These are phyloP conservation scores for Phragmatobia fuliginosa DNA, from an alignment of 2,888 invertebrate species.

Conservation along the genomic window DNA sequence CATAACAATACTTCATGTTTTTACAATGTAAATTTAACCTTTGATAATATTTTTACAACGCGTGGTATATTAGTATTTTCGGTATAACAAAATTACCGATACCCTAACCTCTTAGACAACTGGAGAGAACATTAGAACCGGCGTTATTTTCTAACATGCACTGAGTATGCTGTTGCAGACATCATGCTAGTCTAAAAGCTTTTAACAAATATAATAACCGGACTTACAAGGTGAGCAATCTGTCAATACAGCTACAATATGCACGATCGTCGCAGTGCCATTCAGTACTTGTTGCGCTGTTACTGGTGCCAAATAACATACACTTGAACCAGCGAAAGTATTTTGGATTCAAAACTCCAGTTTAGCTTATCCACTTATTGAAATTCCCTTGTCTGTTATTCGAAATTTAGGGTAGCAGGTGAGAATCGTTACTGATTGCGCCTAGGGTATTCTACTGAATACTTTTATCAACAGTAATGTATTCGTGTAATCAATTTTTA, in stretches of 20 bases:
- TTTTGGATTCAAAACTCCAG: slow-evolving; percentile 23
- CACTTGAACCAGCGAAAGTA: slow-evolving; percentile 17
- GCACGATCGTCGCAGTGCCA: slow-evolving; percentile 52
- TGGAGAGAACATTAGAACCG: not conserved
- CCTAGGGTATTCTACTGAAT: slow-evolving; percentile 7
- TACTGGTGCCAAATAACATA: slow-evolving; percentile 52
- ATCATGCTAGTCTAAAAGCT: too few species aligned
- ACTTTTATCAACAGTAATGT: slow-evolving; percentile 6
- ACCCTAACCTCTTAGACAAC: not conserved
- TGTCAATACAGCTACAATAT: slow-evolving; percentile 50
- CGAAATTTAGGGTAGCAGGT: slow-evolving; percentile 18
- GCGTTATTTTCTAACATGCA: not conserved
- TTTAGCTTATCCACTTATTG: slow-evolving; percentile 23
- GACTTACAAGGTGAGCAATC: slow-evolving; percentile 50
- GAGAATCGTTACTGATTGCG: slow-evolving; percentile 18
- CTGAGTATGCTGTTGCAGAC: too few species aligned
- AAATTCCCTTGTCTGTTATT: slow-evolving; percentile 32
- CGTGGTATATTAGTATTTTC: too few species aligned
- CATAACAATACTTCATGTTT: too few species aligned
- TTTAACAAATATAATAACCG: slow-evolving; percentile 68
- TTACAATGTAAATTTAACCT: not conserved
- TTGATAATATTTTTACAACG: not conserved
- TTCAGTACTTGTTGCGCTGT: slow-evolving; percentile 64
- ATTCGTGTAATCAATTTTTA: slow-evolving; percentile 21
- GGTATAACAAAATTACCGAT: not conserved